Conservation (phyloP, 64 coral and sea anemone genomes). For the Orbicella faveolata region DNA sequence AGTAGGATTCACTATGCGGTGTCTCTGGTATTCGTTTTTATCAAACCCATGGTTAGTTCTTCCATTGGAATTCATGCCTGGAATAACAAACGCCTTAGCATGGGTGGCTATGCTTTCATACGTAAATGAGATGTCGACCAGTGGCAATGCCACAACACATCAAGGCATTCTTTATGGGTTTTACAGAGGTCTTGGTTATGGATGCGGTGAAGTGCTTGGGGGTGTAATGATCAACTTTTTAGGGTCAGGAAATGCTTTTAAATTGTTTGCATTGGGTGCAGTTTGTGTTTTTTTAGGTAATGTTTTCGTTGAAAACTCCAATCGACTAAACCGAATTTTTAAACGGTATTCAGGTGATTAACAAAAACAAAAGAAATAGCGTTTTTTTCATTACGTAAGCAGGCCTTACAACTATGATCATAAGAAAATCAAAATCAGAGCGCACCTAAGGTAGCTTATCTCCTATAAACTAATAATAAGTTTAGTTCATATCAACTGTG, state of each 20-base stretch:
- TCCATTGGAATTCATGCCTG: conserved; percentile 45
- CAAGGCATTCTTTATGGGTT: conserved; percentile 48
- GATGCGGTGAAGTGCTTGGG: conserved; percentile 45
- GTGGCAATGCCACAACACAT: conserved; percentile 8
- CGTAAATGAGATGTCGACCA: conserved; percentile 12
- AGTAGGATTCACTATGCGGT: conserved; percentile 32
- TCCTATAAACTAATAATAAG: neutral
- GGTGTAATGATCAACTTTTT: conserved; percentile 38
- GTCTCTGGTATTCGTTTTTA: conserved; percentile 13
- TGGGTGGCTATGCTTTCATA: conserved; percentile 54
- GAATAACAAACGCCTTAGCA: conserved; percentile 55
- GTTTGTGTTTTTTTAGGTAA: neutral
- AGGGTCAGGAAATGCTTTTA: conserved; percentile 28
- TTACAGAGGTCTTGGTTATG: conserved; percentile 54
- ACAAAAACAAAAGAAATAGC: neutral
- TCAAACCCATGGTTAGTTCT: conserved; percentile 48
- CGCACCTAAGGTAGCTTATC: neutral
- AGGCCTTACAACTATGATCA: neutral
- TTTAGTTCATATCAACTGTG: too few species aligned
- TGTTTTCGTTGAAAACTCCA: neutral
- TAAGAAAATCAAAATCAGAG: neutral
- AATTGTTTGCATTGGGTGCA: conserved; percentile 5
- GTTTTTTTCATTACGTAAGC: neutral
- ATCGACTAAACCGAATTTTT: neutral
- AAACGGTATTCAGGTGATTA: neutral